Base-by-base conservation (phyloP, 2,797 vertebrate genomes). In the Steatocranus sp. region DNA sequence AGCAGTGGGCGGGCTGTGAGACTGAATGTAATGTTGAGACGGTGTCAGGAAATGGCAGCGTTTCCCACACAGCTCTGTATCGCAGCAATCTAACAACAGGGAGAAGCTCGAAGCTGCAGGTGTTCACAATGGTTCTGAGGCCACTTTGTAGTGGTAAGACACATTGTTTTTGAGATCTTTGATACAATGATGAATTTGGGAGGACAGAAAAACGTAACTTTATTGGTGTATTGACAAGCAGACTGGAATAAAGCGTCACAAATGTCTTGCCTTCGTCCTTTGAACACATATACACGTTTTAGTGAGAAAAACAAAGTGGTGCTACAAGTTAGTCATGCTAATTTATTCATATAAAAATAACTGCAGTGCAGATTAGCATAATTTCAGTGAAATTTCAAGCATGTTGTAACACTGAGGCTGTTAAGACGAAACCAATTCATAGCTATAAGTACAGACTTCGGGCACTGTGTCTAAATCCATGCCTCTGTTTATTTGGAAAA, bases 1-100 rank as follows among this genome's bases (percentile, higher is more conserved):
- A 86, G 76, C 84, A 49, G 86, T 92, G 90, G 91, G 89, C 94
- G 94, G 93, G 87, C 90, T 92, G 87, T 75, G 85, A 91, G 84
- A 84, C 78, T 85, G 77, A 81, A 80, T 83, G 87, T 49, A 82
- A 88, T 83, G 81, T 82, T 80, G 85, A 83, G 79, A 89, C 32
- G 49, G 78, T 73, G 82, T 82, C 78, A 85, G 88, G 85, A 93
- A 94, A 92, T 76, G 75, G 50, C 36, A 48, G 58, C 82, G 77
- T 88, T 82, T 85, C 92, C 87, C 84, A 30, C 86, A 82, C 50
- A 87, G 79, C 84, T 82, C 75, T 79, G 58, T 78, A 91, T 89
- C 85, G 85, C 76, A 88, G 82, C 82, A 90, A 82, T 79, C 68
- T 63, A 83, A 81, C 81, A 50, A 82, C 74, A 74, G 74, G 74